Evolutionary conservation across 2,888 invertebrate species (phyloP).

Genomic region (Leucania comma): DNA sequence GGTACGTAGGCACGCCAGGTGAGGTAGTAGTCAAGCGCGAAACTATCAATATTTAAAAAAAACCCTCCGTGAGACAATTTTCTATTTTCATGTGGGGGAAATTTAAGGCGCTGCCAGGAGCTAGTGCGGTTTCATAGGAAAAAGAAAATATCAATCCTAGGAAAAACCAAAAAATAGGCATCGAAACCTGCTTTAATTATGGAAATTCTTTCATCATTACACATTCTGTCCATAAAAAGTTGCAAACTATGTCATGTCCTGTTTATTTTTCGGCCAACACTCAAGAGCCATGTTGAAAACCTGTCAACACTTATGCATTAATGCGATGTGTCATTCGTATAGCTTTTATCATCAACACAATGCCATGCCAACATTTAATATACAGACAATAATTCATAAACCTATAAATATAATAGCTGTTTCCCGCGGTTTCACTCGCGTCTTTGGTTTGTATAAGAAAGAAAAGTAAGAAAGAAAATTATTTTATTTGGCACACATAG

Average conservation of each 20-base stretch:
- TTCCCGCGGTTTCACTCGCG: too few relatives aligned
- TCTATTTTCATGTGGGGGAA: too few relatives aligned
- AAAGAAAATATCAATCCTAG: not conserved
- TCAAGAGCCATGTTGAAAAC: conserved; percentile 30
- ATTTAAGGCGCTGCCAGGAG: too few relatives aligned
- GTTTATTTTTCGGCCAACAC: conserved; percentile 29
- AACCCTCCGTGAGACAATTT: too few relatives aligned
- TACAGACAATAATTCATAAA: conserved; percentile 21
- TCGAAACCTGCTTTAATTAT: too few relatives aligned
- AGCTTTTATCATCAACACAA: conserved; percentile 38
- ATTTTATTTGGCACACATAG: too few relatives aligned
- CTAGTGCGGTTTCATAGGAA: too few relatives aligned
- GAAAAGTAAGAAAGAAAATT: too few relatives aligned
- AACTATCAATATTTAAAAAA: too few relatives aligned
- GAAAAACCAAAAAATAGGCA: not conserved
- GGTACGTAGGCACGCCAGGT: too few relatives aligned
- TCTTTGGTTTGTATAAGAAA: too few relatives aligned
- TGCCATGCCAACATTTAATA: conserved; percentile 42
- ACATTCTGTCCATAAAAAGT: not conserved
- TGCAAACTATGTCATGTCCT: conserved; percentile 1
- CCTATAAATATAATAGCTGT: not conserved
- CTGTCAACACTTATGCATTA: conserved; percentile 51
- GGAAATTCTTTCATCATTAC: not conserved
- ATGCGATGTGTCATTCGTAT: conserved; percentile 47
- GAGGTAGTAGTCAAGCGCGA: too few relatives aligned